Percentiles rank a stretch among this genome's conserved stretches.
These are phyloP conservation scores for Nesidiocoris tenuis DNA, from an alignment of 2,888 invertebrate genomes.

Conservation along the genomic window DNA sequence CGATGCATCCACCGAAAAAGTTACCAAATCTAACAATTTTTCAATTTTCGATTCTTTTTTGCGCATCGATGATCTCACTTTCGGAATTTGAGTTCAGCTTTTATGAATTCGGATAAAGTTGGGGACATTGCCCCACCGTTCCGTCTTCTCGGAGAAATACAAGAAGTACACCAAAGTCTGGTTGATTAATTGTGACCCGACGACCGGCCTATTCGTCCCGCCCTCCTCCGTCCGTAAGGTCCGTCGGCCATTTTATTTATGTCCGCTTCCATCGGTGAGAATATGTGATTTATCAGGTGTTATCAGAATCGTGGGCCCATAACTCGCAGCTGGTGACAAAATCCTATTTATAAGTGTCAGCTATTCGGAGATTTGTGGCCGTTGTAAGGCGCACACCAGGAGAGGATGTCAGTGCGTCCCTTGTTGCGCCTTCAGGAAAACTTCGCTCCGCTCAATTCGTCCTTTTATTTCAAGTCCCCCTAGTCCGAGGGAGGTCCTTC, in stretches of 20 bases:
- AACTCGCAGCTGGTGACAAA: conserved; percentile 44
- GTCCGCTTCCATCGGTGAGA: conserved; percentile 30
- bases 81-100: no score
- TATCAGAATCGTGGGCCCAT: conserved; percentile 42
- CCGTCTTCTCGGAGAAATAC: conserved; percentile 18
- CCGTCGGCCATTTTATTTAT: conserved; percentile 41
- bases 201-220: neutral
- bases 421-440: conserved; percentile 14
- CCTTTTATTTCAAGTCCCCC: conserved; percentile 6
- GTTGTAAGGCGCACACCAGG: conserved; percentile 32
- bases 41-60: no score
- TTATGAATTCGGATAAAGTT: no score
- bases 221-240: neutral
- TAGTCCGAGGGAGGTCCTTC: conserved; percentile 21
- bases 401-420: conserved; percentile 37
- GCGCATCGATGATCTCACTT: no score
- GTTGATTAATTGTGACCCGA: conserved; percentile 36
- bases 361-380: conserved; percentile 45
- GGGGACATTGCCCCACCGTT: neutral
- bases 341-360: conserved; percentile 45
- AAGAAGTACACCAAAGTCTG: conserved; percentile 36
- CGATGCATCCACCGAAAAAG: no score
- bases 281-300: conserved; percentile 45
- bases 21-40: no score
- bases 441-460: conserved; percentile 13